Base-by-base conservation (phyloP, 2,113 vertebrate genomes). In the Sminthopsis crassicaudata region DNA sequence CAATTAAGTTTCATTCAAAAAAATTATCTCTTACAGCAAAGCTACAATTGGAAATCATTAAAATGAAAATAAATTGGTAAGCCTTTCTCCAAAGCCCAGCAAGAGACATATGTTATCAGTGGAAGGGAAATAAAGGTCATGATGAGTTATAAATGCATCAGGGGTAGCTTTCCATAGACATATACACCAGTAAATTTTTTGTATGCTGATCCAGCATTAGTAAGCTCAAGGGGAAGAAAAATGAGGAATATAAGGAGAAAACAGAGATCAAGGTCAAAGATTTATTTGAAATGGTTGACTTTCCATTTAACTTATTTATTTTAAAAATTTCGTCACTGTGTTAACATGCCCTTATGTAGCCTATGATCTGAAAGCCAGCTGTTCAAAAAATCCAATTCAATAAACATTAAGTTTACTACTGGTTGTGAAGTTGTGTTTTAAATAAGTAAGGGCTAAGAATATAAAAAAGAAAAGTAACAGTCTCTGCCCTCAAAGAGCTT, bases 41-140 rank as follows among this genome's bases (percentile, higher is more conserved):
- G 46, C 22, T 91, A 46, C 90, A 97, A 97, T 97, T 16, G 26
- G 16, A 92, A 94, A 92, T 26, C 51, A 95, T 91, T 94, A 94
- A 8, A 96, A 55, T 89, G 48, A 97, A 96, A 95, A 93, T 50
- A 19, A 36, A 25, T 88, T 93, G 94, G 23, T 19, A 93, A 27
- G 7, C 92, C 97, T 96, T 95, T 89, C 48, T 94, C 93, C 50
- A 91, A 91, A 90, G 57, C 92, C 8, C 92, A 96, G 92, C 16
- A 91, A 36, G 8, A 93, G 96, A 92, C 8, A 55, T 8, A 90
- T 92, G 96, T 95, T 92, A 90, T 48, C 3, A 57, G 11, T 2
- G 22, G 91, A 50, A 14, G 46, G 52, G 30, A 91, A 91, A 60
- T 67, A 90, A 95, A 96, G 88, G 51, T 11, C 91, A 42, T 30